These are phyloP conservation scores for Drosophila parthenogenetica DNA, from an alignment of 2,888 invertebrate genomes.

Conservation along the genomic window DNA sequence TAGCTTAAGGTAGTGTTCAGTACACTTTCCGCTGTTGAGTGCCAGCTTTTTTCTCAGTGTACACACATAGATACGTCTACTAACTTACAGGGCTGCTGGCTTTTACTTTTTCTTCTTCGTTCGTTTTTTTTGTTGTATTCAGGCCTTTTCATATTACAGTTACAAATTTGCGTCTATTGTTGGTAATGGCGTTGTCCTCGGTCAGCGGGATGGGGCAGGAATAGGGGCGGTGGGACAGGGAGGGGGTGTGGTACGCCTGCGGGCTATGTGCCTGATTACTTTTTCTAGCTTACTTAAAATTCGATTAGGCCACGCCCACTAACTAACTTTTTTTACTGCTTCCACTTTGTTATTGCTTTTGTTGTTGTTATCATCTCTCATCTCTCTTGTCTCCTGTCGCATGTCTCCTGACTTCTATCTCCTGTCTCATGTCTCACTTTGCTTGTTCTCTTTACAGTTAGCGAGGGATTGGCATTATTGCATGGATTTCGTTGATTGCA, in stretches of 20 bases:
- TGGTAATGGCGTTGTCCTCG: slow-evolving; percentile 59
- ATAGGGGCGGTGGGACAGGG: background rate
- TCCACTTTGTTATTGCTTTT: slow-evolving; percentile 12
- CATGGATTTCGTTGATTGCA: slow-evolving; percentile 84
- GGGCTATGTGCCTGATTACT: slow-evolving; percentile 72
- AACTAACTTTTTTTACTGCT: slow-evolving; percentile 65
- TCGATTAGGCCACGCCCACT: slow-evolving; percentile 78
- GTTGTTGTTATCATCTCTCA: slow-evolving; percentile 2
- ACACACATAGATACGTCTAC: too few relatives aligned
- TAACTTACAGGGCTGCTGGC: slow-evolving; percentile 6
- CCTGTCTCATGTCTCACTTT: background rate
- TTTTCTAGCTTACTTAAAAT: slow-evolving; percentile 78
- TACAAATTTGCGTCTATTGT: slow-evolving; percentile 78
- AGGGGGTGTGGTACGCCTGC: slow-evolving; percentile 33
- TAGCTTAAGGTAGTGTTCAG: too few relatives aligned
- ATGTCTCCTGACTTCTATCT: too few relatives aligned
- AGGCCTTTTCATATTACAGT: slow-evolving; percentile 73
- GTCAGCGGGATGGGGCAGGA: slow-evolving; percentile 5
- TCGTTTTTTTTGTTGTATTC: slow-evolving; percentile 39
- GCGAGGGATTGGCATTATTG: slow-evolving; percentile 85
- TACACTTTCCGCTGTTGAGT: too few relatives aligned
- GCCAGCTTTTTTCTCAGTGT: too few relatives aligned
- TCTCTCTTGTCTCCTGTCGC: slow-evolving; percentile 5
- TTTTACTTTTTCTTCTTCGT: slow-evolving; percentile 9
- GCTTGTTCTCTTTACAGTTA: slow-evolving; percentile 76